phyloP scores from a whole-genome alignment of 1,140 invertebrate genomes.

The Drosophila subobscura region DNA sequence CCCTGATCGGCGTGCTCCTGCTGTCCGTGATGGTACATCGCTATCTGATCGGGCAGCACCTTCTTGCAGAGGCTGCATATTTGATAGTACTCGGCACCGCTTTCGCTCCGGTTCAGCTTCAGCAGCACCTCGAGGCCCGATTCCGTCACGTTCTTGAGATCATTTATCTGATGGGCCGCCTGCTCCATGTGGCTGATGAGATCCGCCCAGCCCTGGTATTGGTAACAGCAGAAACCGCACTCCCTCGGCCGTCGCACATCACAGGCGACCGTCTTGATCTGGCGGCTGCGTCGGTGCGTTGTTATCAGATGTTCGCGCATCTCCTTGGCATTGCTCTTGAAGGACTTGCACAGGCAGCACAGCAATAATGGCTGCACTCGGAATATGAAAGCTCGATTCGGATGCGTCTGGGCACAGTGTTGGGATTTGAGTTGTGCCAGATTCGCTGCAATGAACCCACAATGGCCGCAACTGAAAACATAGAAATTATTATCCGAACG shows the following conservation, averaged over 20 bases:
- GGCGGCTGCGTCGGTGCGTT: constrained; percentile 2
- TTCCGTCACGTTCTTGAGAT: constrained; percentile 55
- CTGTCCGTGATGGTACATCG: constrained; percentile 45
- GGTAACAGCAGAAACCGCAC: constrained; percentile 53
- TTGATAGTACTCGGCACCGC: constrained; percentile 41
- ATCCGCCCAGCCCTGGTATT: constrained; percentile 10
- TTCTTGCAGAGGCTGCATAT: constrained; percentile 46
- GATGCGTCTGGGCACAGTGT: constrained; percentile 47
- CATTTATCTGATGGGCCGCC: constrained; percentile 43
- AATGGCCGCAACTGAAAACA: constrained; percentile 54
- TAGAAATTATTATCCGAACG: not conserved
- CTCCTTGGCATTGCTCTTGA: constrained; percentile 36
- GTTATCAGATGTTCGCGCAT: constrained; percentile 18
- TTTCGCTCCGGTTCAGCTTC: not conserved
- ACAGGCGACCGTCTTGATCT: constrained; percentile 35
- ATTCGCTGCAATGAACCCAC: constrained; percentile 23
- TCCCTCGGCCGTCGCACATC: constrained; percentile 36
- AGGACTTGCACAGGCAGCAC: constrained; percentile 45
- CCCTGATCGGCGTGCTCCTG: constrained; percentile 34
- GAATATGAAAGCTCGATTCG: constrained; percentile 56
- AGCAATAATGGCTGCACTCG: constrained; percentile 51
- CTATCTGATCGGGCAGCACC: constrained; percentile 46
- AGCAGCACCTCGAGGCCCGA: constrained; percentile 16
- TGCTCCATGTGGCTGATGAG: constrained; percentile 28
- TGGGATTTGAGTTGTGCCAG: constrained; percentile 34